Base-by-base conservation (phyloP, 1,140 invertebrate species). In the Tenebrio molitor region DNA sequence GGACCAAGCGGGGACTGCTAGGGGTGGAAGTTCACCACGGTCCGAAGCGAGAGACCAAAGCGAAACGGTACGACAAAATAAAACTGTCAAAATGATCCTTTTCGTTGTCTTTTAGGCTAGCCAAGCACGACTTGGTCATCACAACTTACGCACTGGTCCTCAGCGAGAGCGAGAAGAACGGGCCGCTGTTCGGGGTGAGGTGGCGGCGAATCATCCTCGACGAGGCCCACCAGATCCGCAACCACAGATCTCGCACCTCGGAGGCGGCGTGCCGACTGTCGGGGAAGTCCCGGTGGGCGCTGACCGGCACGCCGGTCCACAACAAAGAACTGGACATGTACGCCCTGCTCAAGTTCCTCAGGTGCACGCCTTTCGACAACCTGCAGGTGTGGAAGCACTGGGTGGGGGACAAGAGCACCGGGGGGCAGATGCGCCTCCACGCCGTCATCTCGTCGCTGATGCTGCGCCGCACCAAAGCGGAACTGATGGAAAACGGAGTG, bases 221-320 rank as follows among this genome's bases (percentile, higher is more conserved):
- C 84, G 97, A 99, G 85, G 97, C 93, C 0, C 97, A 99, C 83
- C 86, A 89, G 2, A 92, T 99, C 3, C 90, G 96, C 71, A 99
- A 99, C 85, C 88, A 92, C 78, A 96, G 94, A 83, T 90, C 91
- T 12, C 84, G 89, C 63, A 91, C 89, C 0, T 91, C 93, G 0
- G 77, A 88, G 76, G 91, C 93, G 0, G 91, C 92, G 0, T 93
- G 89, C 80, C 81, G 82, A 8, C 80, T 98, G 1, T 74, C 77
- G 0, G 89, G 86, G 0, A 84, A 81, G 42, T 86, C 88, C 21
- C 88, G 94, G 39, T 98, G 96, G 96, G 91, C 89, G 0, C 84
- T 99, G 0, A 97, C 96, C 4, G 97, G 97, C 7, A 99, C 97
- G 0, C 97, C 97, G 0, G 92, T 99, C 62, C 97, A 99, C 75